Conservation (phyloP, 2,113 vertebrate species). For the Propithecus coquereli region DNA sequence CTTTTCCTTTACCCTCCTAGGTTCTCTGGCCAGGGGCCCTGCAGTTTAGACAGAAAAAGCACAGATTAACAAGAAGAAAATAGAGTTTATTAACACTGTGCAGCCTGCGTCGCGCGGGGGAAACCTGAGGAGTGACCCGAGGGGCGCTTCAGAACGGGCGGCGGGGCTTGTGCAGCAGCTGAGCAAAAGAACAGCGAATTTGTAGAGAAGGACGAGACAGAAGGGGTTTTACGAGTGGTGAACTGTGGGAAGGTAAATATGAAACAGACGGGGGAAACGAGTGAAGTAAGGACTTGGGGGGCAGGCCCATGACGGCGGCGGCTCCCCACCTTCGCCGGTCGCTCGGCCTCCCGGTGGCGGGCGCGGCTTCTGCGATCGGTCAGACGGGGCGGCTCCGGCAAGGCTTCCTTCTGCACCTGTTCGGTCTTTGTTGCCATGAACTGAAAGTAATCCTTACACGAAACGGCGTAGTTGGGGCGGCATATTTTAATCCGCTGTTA, state of each 20-base stretch:
- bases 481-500: no score
- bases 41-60: no score
- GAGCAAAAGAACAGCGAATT: not conserved
- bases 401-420: not conserved
- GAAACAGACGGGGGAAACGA: not conserved
- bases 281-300: not conserved
- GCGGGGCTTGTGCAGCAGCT: fast-evolving
- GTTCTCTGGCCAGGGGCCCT: no score
- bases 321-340: not conserved
- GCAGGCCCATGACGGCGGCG: no score
- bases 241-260: not conserved
- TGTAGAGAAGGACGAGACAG: not conserved
- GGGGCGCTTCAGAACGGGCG: not conserved
- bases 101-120: not conserved
- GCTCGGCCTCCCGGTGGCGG: no score
- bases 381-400: not conserved
- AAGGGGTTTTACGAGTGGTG: no score
- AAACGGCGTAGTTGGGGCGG: not conserved
- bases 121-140: not conserved
- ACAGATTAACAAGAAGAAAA: not conserved
- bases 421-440: not conserved
- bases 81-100: not conserved
- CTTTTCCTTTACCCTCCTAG: not conserved
- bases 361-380: not conserved
- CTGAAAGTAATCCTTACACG: not conserved